Evolutionary conservation across 2,888 invertebrate species (phyloP), one percentile per base, ranked within the genome.

Genomic region (Acanthosepion esculentum): DNA sequence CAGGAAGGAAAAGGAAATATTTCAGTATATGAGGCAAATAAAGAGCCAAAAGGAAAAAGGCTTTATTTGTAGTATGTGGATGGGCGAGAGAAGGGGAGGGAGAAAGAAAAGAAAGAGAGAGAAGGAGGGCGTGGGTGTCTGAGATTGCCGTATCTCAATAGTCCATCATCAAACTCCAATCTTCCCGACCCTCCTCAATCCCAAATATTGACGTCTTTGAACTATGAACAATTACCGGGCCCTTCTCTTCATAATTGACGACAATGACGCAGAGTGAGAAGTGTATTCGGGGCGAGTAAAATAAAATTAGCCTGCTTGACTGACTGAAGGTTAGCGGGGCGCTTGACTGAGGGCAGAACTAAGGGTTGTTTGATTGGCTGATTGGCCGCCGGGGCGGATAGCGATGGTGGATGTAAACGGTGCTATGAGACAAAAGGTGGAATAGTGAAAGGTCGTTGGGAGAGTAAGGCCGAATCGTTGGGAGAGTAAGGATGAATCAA

Each of bases 301-400:
- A 78, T 78, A 33, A 78, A 78, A 78, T 78, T 78, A 78, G 78
- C 78, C 78, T 78, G 78, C n/a, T 78, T 78, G n/a, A 78, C 78
- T 78, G 78, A 78, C 78, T 78, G 78, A 78, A 78, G 78, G 78
- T 78, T 78, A n/a, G 33, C 78, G 78, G 78, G n/a, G 78, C n/a
- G 78, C n/a, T 78, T 78, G 78, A 78, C 78, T 78, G n/a, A 78
- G n/a, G 78, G 78, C 78, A 78, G 78, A 78, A 78, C 78, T 78
- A 78, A 78, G n/a, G 78, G 78, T 33, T 78, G 78, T 78, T 78
- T 78, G 78, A n/a, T 78, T 78, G 78, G 78, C 12, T 78, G 78
- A 78, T n/a, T 15, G 78, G 15, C 78, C 78, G 15, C 8, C 3
- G 78, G n/a, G n/a, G 78, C 8, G 78, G 78, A 10, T 12, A 33